A percentile compares a stretch with the other conserved stretches of the same genome.
phyloP scores from a whole-genome alignment of 2,888 invertebrate species.

The Platycheirus albimanus region DNA sequence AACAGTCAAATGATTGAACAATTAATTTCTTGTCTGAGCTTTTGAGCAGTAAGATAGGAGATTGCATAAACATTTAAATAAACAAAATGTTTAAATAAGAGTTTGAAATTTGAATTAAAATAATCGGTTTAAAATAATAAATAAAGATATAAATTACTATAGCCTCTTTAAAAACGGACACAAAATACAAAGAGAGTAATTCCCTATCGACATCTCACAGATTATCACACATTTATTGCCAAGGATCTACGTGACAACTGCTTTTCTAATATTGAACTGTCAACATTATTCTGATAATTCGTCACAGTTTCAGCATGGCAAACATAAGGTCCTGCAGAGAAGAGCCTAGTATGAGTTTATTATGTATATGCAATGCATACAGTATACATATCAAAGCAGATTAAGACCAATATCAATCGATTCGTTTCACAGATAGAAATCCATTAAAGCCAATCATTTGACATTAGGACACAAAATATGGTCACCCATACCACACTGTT shows the following conservation, averaged over 20 bases:
- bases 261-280: slow-evolving; percentile 53
- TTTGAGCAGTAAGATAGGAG: too few relatives aligned
- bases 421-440: slow-evolving; percentile 83
- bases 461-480: slow-evolving; percentile 83
- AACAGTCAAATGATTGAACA: too few relatives aligned
- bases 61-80: too few relatives aligned
- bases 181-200: not conserved
- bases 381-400: slow-evolving; percentile 65
- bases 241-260: slow-evolving; percentile 61
- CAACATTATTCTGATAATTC: slow-evolving; percentile 56
- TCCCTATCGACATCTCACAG: slow-evolving; percentile 21
- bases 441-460: slow-evolving; percentile 83
- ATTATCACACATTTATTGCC: slow-evolving; percentile 40
- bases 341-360: slow-evolving; percentile 19
- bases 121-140: too few relatives aligned
- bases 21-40: too few relatives aligned
- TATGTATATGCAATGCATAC: too few relatives aligned
- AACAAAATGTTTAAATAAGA: too few relatives aligned
- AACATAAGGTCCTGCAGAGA: slow-evolving; percentile 37
- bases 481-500: slow-evolving; percentile 75
- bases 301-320: slow-evolving; percentile 50
- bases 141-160: too few relatives aligned
- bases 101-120: too few relatives aligned
- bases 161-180: not conserved
- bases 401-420: slow-evolving; percentile 77